Conservation (phyloP, 2,113 vertebrate species). For the Tursiops truncatus region DNA sequence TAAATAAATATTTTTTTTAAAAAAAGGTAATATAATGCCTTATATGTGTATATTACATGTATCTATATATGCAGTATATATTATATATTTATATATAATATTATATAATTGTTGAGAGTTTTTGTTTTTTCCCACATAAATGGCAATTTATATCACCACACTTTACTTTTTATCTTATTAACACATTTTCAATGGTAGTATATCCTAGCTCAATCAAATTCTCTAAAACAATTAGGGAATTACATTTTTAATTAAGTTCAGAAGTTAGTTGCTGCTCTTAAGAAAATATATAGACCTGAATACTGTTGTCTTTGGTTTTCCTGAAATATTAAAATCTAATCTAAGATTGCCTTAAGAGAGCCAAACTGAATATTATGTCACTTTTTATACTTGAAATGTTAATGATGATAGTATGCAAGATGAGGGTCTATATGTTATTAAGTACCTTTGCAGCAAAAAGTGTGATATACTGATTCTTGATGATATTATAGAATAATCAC, state of each 20-base stretch:
- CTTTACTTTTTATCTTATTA: not conserved
- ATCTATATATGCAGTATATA: not conserved
- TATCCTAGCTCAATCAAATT: not conserved
- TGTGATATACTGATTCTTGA: not conserved
- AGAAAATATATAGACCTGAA: not conserved
- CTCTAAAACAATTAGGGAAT: not conserved
- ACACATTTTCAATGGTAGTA: not conserved
- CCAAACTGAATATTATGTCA: not conserved
- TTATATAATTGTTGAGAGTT: not conserved
- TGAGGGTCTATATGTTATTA: not conserved
- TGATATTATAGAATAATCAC: not conserved
- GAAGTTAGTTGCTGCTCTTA: not conserved
- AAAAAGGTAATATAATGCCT: no score
- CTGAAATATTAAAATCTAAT: not conserved
- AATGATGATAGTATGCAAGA: not conserved
- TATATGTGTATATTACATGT: not conserved
- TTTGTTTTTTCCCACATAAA: not conserved
- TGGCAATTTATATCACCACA: not conserved
- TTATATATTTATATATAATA: not conserved
- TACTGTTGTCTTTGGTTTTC: not conserved
- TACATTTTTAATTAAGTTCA: conserved; percentile 20
- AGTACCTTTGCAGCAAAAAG: not conserved
- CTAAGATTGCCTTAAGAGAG: not conserved
- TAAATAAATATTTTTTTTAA: no score
- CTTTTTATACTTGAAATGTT: not conserved